Percentiles rank a stretch among this genome's conserved stretches.
These are phyloP conservation scores for Solenopsis invicta DNA, from an alignment of 1,140 invertebrate genomes.

Conservation along the genomic window DNA sequence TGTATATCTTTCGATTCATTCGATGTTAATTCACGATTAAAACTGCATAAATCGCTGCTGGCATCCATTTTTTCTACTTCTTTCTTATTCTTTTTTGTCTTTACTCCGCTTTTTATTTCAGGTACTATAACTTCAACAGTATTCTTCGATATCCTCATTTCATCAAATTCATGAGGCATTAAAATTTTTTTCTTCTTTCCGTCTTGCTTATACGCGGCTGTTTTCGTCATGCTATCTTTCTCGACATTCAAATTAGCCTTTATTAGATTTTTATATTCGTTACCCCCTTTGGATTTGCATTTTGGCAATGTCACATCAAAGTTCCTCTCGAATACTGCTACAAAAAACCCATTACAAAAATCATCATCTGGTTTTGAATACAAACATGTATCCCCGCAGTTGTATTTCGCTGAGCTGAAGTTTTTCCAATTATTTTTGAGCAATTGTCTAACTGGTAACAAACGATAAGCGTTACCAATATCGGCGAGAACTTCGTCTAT, in stretches of 20 bases:
- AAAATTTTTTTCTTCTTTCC: too few relatives aligned
- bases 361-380: conserved; percentile 92
- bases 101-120: not conserved
- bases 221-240: not conserved
- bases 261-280: not conserved
- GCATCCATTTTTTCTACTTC: not conserved
- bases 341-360: conserved; percentile 97
- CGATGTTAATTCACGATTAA: not conserved
- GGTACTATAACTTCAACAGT: not conserved
- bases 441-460: conserved; percentile 88
- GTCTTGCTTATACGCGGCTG: not conserved
- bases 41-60: not conserved
- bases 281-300: conserved; percentile 38
- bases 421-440: conserved; percentile 90
- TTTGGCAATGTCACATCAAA: conserved; percentile 76
- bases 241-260: not conserved
- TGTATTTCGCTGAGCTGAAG: conserved; percentile 89
- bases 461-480: conserved; percentile 88
- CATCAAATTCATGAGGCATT: not conserved
- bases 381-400: conserved; percentile 91
- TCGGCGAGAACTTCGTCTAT: conserved; percentile 89
- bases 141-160: not conserved
- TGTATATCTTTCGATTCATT: conserved; percentile 2
- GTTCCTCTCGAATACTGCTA: conserved; percentile 94
- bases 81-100: not conserved